phyloP scores from a whole-genome alignment of 37 sponge, comb jelly and placozoan species.

The Ephydatia muelleri region DNA sequence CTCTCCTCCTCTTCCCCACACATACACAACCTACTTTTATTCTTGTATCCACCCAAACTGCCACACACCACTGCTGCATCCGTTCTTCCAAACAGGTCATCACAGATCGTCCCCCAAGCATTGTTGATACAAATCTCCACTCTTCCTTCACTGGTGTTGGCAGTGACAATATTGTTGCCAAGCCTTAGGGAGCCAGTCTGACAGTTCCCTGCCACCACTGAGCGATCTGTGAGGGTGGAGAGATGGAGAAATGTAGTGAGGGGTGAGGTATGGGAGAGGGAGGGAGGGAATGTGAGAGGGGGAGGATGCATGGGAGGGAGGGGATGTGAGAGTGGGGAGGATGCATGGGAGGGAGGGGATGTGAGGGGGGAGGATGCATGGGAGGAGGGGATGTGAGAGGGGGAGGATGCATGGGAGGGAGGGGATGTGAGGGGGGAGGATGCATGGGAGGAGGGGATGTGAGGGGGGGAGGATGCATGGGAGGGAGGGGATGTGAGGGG shows the following conservation, averaged over 20 bases:
- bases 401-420: too few relatives aligned
- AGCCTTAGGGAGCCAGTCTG: constrained; percentile 21
- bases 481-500: too few relatives aligned
- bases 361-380: too few relatives aligned
- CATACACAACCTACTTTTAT: neutral
- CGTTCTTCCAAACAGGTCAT: constrained; percentile 12
- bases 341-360: too few relatives aligned
- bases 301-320: too few relatives aligned
- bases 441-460: too few relatives aligned
- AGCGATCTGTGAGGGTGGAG: neutral
- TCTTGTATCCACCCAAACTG: constrained; percentile 28
- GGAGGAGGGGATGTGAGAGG: too few relatives aligned
- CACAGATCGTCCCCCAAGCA: constrained; percentile 55
- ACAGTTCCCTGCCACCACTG: constrained; percentile 5
- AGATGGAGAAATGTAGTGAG: too few relatives aligned
- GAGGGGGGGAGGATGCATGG: too few relatives aligned
- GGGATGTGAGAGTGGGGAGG: too few relatives aligned
- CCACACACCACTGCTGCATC: constrained; percentile 47
- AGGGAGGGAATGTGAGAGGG: neutral
- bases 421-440: too few relatives aligned
- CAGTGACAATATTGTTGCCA: neutral
- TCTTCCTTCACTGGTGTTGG: constrained; percentile 29
- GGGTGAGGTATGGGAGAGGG: neutral
- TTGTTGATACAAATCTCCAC: constrained; percentile 54
- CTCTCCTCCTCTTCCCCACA: constrained; percentile 9